Conservation (phyloP, 1,140 invertebrate genomes). For the Bombus turneri region DNA sequence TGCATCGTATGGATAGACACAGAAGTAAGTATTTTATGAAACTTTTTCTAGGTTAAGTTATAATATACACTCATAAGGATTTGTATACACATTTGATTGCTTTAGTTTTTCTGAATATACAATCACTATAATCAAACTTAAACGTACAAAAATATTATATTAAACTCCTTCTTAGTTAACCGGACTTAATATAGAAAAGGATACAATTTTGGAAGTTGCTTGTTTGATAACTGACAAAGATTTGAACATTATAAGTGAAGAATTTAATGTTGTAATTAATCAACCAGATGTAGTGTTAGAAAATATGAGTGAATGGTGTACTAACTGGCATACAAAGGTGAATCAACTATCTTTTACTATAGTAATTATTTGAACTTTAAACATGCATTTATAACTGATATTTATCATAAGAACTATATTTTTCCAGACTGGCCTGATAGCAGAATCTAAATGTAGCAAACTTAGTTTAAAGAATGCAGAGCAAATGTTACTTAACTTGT, state of each 20-base stretch:
- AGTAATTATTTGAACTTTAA: background rate
- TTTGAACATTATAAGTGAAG: conserved; percentile 90
- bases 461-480: conserved; percentile 88
- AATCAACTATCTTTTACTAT: conserved; percentile 13
- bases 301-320: conserved; percentile 93
- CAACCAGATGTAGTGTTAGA: conserved; percentile 89
- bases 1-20: conserved; percentile 75
- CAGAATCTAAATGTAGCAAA: conserved; percentile 87
- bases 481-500: conserved; percentile 87
- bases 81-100: background rate
- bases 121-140: background rate
- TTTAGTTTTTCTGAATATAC: background rate
- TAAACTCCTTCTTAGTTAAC: conserved; percentile 70
- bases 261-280: conserved; percentile 91
- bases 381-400: background rate
- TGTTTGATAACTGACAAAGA: conserved; percentile 93
- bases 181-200: conserved; percentile 88
- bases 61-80: background rate
- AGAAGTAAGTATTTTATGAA: conserved; percentile 66
- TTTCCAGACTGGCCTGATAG: conserved; percentile 89
- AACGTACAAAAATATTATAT: background rate
- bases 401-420: conserved; percentile 7
- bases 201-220: conserved; percentile 94
- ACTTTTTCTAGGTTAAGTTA: background rate
- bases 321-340: conserved; percentile 88